Conservation (phyloP, 2,888 invertebrate genomes). For the Lasioglossum leucozonium region DNA sequence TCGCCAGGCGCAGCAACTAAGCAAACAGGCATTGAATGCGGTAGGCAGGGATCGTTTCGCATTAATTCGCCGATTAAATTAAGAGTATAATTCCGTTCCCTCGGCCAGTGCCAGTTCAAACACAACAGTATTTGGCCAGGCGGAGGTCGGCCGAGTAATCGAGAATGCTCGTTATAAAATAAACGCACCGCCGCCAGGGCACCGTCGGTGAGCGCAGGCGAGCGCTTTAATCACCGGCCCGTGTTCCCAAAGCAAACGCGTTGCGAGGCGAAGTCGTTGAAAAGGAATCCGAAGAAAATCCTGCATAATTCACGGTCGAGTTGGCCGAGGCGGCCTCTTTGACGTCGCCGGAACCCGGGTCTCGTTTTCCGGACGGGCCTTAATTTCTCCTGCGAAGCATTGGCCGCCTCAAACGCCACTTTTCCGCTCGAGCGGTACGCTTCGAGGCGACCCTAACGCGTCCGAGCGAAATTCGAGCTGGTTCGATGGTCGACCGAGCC, state of each 20-base stretch:
- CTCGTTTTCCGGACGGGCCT: conserved; percentile 52
- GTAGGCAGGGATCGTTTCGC: not conserved
- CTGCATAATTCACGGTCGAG: conserved; percentile 67
- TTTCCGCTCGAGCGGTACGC: conserved; percentile 68
- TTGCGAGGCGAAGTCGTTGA: conserved; percentile 19
- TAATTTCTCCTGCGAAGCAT: conserved; percentile 68
- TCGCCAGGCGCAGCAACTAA: not conserved
- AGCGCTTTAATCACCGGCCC: conserved; percentile 47
- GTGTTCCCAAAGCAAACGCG: conserved; percentile 46
- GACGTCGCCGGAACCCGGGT: conserved; percentile 41
- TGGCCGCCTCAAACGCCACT: conserved; percentile 70
- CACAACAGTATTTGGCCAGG: not conserved
- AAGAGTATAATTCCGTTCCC: not conserved
- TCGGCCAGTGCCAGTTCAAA: not conserved
- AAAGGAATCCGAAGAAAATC: conserved; percentile 65
- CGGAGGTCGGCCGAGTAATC: not conserved
- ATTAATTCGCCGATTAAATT: conserved; percentile 8
- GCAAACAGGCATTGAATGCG: not conserved
- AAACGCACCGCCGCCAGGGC: not conserved
- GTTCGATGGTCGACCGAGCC: not conserved
- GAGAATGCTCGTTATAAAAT: conserved; percentile 6
- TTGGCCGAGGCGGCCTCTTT: conserved; percentile 48
- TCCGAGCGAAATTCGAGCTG: conserved; percentile 37
- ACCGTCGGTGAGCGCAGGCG: not conserved
- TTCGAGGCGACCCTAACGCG: conserved; percentile 54